Conservation (phyloP, 2,888 invertebrate genomes). For the Drosophila heteroneura region DNA sequence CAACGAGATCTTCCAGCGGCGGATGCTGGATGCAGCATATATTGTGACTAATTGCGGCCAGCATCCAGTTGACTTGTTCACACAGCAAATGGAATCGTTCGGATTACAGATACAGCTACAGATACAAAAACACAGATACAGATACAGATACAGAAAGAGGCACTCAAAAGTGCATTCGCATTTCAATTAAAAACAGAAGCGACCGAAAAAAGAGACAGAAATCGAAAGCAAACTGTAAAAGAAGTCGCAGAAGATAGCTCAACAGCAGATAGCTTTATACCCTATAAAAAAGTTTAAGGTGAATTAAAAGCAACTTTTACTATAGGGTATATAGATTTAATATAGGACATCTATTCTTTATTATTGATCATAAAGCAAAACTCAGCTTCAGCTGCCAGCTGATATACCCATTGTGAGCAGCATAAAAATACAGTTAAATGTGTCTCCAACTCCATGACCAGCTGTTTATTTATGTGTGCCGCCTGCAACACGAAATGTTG, state of each 20-base stretch:
- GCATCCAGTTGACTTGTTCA: slow-evolving; percentile 32
- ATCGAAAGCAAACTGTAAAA: slow-evolving; percentile 32
- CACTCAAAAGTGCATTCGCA: slow-evolving; percentile 80
- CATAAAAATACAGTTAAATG: slow-evolving; percentile 12
- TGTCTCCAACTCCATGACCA: slow-evolving; percentile 58
- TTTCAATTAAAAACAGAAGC: slow-evolving; percentile 77
- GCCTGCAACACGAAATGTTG: slow-evolving; percentile 69
- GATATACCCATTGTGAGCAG: slow-evolving; percentile 2
- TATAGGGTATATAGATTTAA: background rate
- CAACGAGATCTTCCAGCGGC: slow-evolving; percentile 26
- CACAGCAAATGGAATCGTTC: slow-evolving; percentile 49
- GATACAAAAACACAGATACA: slow-evolving; percentile 17
- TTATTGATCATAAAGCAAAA: background rate
- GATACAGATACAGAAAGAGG: slow-evolving; percentile 16
- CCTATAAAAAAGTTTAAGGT: background rate
- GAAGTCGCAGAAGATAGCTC: slow-evolving; percentile 4
- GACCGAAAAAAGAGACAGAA: slow-evolving; percentile 40
- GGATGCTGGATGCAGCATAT: slow-evolving; percentile 41
- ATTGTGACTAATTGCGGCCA: slow-evolving; percentile 59
- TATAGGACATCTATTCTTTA: background rate
- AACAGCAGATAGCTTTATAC: slow-evolving; percentile 15
- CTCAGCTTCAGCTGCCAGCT: background rate
- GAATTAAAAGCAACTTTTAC: background rate
- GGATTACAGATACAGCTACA: slow-evolving; percentile 15
- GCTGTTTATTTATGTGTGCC: slow-evolving; percentile 75